Evolutionary conservation across 2,888 invertebrate genomes (phyloP), one percentile per base, ranked within the genome.

Genomic region (Tenthredo distinguenda): DNA sequence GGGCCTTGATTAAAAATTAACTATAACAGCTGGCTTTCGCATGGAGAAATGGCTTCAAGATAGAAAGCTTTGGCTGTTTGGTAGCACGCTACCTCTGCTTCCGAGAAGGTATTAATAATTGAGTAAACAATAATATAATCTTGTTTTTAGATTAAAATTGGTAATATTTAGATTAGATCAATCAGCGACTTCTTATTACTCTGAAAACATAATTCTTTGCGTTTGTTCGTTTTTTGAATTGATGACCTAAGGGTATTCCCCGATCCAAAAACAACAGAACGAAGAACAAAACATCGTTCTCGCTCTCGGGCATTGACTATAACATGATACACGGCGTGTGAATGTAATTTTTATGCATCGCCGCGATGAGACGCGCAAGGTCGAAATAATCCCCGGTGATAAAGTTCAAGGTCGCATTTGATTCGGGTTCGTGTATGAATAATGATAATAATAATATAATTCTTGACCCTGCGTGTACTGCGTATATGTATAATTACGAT

Each of bases 11-110:
- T 74, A 74, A 37, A 18, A 18, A 81, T 26, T 50, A 47, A 15
- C 2, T 26, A 21, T 76, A 26, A 58, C n/a, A 79, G 34, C 37
- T 21, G 40, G 87, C 89, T 85, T 88, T 90, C 92, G 95, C 94
- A 98, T 98, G 98, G 98, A 98, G 97, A 97, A 96, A 97, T 98
- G 98, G 97, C 96, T 98, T 94, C 97, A 96, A 95, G 97, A 97
- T 95, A 97, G 97, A 94, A 97, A 97, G 95, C 95, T 98, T 94
- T 98, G 98, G 98, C 96, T 98, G 94, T 97, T 98, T 94, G 98
- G 98, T 94, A 97, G 97, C 95, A 97, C 97, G 94, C 95, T 98
- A 94, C 97, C 97, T 92, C 95, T 98, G 91, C 94, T 97, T 92
- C 97, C 97, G 88, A 96, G 97, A 94, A 96, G 97, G 98, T 58